A percentile compares a stretch with the other conserved stretches of the same genome.
Conservation (phyloP, 2,797 vertebrate genomes). For the Todus mexicanus region DNA sequence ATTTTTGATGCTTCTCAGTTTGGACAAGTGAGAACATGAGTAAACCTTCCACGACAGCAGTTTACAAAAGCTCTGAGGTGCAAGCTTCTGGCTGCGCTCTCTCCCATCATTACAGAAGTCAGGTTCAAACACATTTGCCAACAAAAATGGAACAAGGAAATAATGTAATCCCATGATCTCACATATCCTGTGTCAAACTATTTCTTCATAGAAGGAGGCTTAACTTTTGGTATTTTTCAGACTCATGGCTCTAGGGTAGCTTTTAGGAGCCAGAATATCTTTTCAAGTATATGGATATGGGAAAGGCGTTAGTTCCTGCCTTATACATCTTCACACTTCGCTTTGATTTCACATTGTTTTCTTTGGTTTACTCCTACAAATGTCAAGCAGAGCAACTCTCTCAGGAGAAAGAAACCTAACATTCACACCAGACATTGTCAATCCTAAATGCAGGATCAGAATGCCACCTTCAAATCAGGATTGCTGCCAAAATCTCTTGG, state of each 20-base stretch:
- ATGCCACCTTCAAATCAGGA: neutral
- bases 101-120: neutral
- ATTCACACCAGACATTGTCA: neutral
- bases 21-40: neutral
- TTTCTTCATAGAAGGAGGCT: neutral
- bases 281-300: neutral
- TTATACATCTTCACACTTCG: neutral
- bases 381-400: neutral
- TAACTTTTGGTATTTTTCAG: neutral
- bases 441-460: neutral
- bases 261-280: neutral
- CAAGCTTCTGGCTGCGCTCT: neutral
- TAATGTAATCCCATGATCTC: constrained; percentile 30
- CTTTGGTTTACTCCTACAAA: neutral
- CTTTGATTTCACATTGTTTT: neutral
- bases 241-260: neutral
- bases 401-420: neutral
- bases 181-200: neutral
- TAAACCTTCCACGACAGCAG: neutral
- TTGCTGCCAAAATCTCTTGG: neutral
- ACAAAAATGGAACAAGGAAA: constrained; percentile 46
- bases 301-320: neutral
- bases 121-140: constrained; percentile 17
- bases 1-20: neutral
- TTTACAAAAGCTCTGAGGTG: neutral